phyloP scores from a whole-genome alignment of 2,888 invertebrate genomes.

The Drosophila pseudotalamancana region DNA sequence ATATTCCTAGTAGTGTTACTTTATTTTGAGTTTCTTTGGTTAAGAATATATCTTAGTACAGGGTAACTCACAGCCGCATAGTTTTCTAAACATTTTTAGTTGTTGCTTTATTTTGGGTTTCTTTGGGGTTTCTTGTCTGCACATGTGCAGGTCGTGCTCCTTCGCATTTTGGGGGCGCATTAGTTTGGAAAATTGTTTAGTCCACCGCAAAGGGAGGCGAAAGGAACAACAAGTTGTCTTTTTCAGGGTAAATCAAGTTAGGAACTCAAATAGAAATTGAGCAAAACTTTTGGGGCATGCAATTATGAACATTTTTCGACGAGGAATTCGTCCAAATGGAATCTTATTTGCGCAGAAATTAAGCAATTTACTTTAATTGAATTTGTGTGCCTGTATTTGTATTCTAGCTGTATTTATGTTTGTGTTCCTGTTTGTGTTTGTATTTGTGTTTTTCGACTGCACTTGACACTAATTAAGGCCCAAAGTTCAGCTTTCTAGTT shows the following conservation, averaged over 20 bases:
- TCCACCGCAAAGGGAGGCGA: constrained; percentile 61
- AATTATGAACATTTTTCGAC: constrained; percentile 59
- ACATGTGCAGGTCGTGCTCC: constrained; percentile 29
- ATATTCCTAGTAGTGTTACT: too few relatives aligned
- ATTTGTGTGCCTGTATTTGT: constrained; percentile 33
- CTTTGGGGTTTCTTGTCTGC: constrained; percentile 19
- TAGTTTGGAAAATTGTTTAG: constrained; percentile 77
- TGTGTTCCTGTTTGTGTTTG: not conserved
- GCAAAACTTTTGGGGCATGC: constrained; percentile 58
- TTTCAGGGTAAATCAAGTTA: constrained; percentile 35
- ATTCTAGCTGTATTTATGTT: too few relatives aligned
- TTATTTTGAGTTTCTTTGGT: too few relatives aligned
- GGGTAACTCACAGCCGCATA: not conserved
- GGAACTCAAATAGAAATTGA: constrained; percentile 64
- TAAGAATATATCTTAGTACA: too few relatives aligned
- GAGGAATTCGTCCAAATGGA: constrained; percentile 20
- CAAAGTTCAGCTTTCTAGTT: constrained; percentile 23
- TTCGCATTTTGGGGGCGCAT: constrained; percentile 38
- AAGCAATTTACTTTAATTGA: constrained; percentile 46
- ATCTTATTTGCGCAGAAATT: constrained; percentile 43
- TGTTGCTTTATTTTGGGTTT: constrained; percentile 4
- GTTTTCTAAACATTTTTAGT: not conserved
- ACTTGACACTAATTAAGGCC: constrained; percentile 60
- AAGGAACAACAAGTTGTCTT: constrained; percentile 70
- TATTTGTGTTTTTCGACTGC: constrained; percentile 13